These are phyloP conservation scores for Caloenas nicobarica DNA, from an alignment of 2,113 vertebrate species.

Conservation along the genomic window DNA sequence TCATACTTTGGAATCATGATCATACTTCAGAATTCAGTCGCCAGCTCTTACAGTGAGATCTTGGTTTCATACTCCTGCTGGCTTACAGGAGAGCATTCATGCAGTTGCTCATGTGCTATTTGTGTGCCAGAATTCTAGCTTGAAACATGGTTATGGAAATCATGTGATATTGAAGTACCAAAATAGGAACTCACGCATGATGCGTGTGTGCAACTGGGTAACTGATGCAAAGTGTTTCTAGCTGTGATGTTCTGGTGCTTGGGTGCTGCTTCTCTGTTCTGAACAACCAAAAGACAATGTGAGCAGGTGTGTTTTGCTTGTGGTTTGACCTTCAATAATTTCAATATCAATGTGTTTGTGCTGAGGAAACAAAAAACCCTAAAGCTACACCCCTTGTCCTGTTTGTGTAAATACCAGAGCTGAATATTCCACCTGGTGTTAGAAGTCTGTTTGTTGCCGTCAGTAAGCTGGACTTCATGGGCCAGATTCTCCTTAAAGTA, in stretches of 20 bases:
- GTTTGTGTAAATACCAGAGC: not conserved
- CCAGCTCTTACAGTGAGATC: not conserved
- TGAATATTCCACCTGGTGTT: not conserved
- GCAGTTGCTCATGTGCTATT: not conserved
- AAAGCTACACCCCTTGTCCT: not conserved
- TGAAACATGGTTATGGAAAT: not conserved
- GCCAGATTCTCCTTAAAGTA: not conserved
- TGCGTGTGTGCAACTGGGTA: not conserved
- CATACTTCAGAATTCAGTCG: not conserved
- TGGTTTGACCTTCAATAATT: not conserved
- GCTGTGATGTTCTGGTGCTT: not conserved
- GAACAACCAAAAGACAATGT: not conserved
- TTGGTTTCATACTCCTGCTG: not conserved
- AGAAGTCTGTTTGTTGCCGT: not conserved
- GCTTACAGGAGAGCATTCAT: not conserved
- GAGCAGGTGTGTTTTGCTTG: not conserved
- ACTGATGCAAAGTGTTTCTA: not conserved
- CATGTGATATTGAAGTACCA: not conserved
- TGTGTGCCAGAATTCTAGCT: not conserved
- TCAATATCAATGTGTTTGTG: not conserved
- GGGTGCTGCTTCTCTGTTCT: not conserved
- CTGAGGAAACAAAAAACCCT: not conserved
- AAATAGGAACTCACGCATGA: rapidly evolving
- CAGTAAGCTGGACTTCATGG: not conserved
- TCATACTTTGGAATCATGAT: not conserved